phyloP scores from a whole-genome alignment of 2,113 vertebrate genomes.

The Sinocyclocheilus grahami region DNA sequence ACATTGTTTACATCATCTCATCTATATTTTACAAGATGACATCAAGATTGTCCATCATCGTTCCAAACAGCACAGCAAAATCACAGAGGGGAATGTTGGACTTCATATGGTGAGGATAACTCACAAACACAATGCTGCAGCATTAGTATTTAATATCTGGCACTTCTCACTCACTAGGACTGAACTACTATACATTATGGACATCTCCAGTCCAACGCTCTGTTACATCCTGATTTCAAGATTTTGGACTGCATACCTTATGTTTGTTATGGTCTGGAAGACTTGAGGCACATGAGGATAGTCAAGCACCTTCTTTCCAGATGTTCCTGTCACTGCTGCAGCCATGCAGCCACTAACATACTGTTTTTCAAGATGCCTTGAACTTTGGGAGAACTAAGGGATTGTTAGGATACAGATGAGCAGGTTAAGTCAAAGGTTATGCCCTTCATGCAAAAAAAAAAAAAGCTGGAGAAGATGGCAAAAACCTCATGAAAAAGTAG shows the following conservation, averaged over 20 bases:
- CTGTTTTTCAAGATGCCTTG: background rate
- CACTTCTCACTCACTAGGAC: background rate
- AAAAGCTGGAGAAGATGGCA: background rate
- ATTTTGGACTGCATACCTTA: background rate
- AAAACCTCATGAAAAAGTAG: background rate
- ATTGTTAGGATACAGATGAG: background rate
- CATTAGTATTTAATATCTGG: background rate
- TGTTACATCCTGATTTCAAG: background rate
- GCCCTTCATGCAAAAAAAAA: background rate
- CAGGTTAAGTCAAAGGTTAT: background rate
- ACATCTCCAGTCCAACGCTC: background rate
- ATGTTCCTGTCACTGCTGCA: background rate
- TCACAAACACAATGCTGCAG: background rate
- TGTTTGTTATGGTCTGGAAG: background rate
- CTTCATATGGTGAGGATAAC: background rate
- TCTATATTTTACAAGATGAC: conserved; percentile 20
- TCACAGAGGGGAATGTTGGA: background rate
- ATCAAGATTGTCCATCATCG: conserved; percentile 17
- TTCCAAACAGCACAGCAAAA: background rate
- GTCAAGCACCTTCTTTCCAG: conserved; percentile 16
- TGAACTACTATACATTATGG: background rate
- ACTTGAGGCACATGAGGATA: background rate
- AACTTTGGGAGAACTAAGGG: background rate
- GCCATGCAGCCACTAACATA: background rate
- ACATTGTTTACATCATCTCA: conserved; percentile 24